Percentiles rank a stretch among this genome's conserved stretches.
Conservation (phyloP, 2,113 vertebrate genomes). For the Morone chrysops region DNA sequence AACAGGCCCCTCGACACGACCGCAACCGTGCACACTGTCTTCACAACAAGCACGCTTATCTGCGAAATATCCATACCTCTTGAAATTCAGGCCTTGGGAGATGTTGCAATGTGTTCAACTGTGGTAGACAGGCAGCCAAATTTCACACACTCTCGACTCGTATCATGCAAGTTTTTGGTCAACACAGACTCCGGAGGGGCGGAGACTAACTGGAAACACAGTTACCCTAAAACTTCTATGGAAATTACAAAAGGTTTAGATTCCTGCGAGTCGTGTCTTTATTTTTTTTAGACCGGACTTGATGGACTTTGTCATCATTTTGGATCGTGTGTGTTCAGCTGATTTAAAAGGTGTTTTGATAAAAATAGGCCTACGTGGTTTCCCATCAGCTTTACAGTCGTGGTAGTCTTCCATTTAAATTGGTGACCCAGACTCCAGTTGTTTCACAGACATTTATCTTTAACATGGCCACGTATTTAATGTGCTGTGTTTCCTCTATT, state of each 20-base stretch:
- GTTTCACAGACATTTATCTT: background rate
- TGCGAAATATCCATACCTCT: constrained; percentile 59
- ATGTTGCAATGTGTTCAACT: constrained; percentile 21
- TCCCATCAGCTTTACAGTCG: background rate
- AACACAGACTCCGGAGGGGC: constrained; percentile 76
- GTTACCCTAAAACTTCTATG: constrained; percentile 19
- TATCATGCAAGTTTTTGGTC: constrained; percentile 83
- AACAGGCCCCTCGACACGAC: background rate
- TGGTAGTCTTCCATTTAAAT: background rate
- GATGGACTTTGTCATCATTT: fast-evolving
- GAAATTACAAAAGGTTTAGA: background rate
- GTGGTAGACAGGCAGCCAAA: constrained; percentile 49
- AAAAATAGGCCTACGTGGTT: background rate
- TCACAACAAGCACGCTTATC: fast-evolving
- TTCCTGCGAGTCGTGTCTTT: background rate
- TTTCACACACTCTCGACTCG: constrained; percentile 70
- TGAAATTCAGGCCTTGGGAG: constrained; percentile 11
- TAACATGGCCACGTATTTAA: background rate
- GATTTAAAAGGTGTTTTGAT: background rate
- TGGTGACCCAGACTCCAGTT: background rate
- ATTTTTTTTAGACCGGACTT: background rate
- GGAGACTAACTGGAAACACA: constrained; percentile 77
- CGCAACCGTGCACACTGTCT: background rate
- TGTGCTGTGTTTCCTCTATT: background rate
- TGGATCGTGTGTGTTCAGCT: background rate